These are phyloP conservation scores for Emydoidea blandingii DNA, from an alignment of 2,797 vertebrate genomes.

Conservation along the genomic window DNA sequence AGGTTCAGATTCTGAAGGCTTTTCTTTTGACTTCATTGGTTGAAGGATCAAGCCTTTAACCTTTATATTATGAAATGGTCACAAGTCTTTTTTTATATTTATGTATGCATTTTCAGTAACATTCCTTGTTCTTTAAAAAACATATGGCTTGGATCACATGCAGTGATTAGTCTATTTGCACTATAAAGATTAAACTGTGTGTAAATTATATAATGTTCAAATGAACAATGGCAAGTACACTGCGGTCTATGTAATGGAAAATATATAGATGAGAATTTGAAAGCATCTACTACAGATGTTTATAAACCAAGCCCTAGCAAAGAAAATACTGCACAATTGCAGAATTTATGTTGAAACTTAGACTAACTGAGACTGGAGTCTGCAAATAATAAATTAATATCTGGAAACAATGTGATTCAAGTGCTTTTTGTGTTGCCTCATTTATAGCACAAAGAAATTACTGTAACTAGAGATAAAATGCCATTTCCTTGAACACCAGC, in stretches of 20 bases:
- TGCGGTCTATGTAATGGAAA: background rate
- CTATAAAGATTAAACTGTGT: too few species aligned
- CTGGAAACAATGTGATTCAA: too few species aligned
- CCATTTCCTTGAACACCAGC: too few species aligned
- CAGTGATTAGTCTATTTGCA: too few species aligned
- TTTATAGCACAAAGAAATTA: too few species aligned
- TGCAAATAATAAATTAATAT: too few species aligned
- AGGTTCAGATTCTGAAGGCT: rapidly evolving
- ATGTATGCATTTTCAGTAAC: too few species aligned
- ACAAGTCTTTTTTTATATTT: too few species aligned
- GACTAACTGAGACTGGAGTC: background rate
- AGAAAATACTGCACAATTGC: background rate
- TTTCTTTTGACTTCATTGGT: background rate
- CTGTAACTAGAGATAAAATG: too few species aligned
- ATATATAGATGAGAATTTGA: background rate
- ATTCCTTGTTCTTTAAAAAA: too few species aligned
- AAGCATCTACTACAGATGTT: rapidly evolving
- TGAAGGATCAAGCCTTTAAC: background rate
- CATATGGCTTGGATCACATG: too few species aligned
- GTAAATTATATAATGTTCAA: background rate
- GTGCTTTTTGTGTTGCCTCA: too few species aligned
- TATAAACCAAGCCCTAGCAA: background rate
- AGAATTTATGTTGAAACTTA: background rate
- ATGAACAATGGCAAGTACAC: background rate
- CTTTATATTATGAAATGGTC: background rate